Evolutionary conservation across 2,888 invertebrate genomes (phyloP), one percentile per base, ranked within the genome.

Genomic region (Eupithecia subumbrata): DNA sequence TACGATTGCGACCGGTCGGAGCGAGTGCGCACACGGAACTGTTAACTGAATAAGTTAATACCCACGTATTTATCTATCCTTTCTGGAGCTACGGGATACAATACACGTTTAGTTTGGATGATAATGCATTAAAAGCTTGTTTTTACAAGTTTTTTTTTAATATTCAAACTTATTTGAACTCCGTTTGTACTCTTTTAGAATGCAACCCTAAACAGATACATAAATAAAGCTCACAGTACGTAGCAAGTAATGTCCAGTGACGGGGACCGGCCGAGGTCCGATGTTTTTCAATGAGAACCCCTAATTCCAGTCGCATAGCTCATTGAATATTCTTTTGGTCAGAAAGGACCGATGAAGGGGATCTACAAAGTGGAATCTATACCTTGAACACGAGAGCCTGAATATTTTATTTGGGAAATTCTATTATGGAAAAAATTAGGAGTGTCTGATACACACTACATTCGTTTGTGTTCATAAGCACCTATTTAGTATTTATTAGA

Each of bases 271-370:
- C 34, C 4, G 2, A 30, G 40, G 60, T 73, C 68, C 69, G 52
- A 34, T 34, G 72, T 56, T 69, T 76, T 69, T 70, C 72, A 76
- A 70, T 72, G 69, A 67, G 37, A 40, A 2, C n/a, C n/a, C 40
- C 40, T 69, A 70, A 56, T 71, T 60, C 60, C 48, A 45, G n/a
- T 60, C 73, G 76, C 69, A 64, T 40, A 48, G 11, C 76, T 76
- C 76, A 76, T 76, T 76, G 76, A 72, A 76, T 76, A 76, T 76
- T 74, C 76, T 67, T 76, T 76, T 76, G 76, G 74, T 72, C 71
- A 70, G 72, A 56, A 69, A 72, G 52, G 40, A 68, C 43, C 69
- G 69, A 72, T 72, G 72, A 74, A 73, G 63, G 16, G 67, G 52
- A 73, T 76, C 66, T 63, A 71, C 37, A 74, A 74, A 76, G 56